Conservation (phyloP, 2,797 vertebrate genomes). For the Malacoraja senta region DNA sequence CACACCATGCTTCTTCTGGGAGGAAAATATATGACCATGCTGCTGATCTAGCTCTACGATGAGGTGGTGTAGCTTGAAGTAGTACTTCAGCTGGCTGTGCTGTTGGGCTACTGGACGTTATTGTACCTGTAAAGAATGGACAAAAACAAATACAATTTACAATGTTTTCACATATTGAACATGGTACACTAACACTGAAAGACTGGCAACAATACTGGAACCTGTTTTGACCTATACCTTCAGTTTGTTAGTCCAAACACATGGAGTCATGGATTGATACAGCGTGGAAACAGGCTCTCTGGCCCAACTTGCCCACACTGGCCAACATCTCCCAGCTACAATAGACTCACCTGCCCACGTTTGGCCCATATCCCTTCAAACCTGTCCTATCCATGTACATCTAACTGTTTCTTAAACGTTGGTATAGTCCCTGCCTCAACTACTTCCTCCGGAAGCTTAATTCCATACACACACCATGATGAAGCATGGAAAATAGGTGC, state of each 20-base stretch:
- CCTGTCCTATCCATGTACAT: too few relatives aligned
- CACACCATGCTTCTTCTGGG: constrained; percentile 95
- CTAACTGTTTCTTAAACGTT: too few relatives aligned
- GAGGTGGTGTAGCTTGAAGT: constrained; percentile 89
- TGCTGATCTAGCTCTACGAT: constrained; percentile 86
- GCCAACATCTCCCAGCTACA: too few relatives aligned
- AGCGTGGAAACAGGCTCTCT: too few relatives aligned
- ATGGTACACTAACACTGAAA: neutral
- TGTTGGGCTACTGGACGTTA: constrained; percentile 94
- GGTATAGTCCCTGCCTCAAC: too few relatives aligned
- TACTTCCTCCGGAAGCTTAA: too few relatives aligned
- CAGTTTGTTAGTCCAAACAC: neutral
- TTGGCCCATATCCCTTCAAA: too few relatives aligned
- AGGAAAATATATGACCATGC: constrained; percentile 98
- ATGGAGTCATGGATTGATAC: too few relatives aligned
- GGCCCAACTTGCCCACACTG: too few relatives aligned
- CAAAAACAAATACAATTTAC: neutral
- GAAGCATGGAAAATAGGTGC: too few relatives aligned
- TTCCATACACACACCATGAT: too few relatives aligned
- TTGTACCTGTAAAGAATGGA: constrained; percentile 68
- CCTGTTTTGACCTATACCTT: neutral
- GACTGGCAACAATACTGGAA: neutral
- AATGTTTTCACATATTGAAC: neutral
- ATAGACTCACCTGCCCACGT: too few relatives aligned
- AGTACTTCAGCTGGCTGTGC: constrained; percentile 97